Evolutionary conservation across 2,888 invertebrate species (phyloP), one percentile per base, ranked within the genome.

Genomic region (Dendrolimus houi): DNA sequence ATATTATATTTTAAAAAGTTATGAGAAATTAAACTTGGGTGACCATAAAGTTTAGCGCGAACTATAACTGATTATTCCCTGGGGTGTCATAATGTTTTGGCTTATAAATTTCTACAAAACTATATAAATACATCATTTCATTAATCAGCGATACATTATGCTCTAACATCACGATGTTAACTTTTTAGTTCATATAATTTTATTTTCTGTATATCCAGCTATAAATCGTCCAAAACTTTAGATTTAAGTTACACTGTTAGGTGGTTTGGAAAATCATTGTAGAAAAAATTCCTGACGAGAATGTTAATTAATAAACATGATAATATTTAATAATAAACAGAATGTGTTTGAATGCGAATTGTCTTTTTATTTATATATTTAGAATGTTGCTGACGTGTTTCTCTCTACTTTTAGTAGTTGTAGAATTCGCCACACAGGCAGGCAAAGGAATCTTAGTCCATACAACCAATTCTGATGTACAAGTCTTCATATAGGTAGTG

Each of bases 261-360:
- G 85, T 68, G 81, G 85, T 87, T 87, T 85, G 84, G 83, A 83
- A 80, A 81, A 81, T 80, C 83, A 81, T 79, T 74, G 78, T 87
- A 86, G 85, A 67, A 73, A 80, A 79, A 79, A 71, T 79, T 82
- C 80, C 78, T 70, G 74, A 77, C 64, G 62, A 80, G 74, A 77
- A 83, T 83, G 85, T 86, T 84, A 80, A 81, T 80, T 81, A 79
- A 68, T 75, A 77, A 74, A 71, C 68, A 69, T 79, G 75, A 72
- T 74, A 68, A 76, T 78, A 85, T 79, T 81, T 77, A 74, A 74
- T 81, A 85, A 85, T 84, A 85, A 87, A 85, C 69, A 76, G 73
- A 83, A 85, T 84, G 77, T 86, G 85, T 87, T 88, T 87, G 81
- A 79, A 87, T 79, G 84, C 79, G 69, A 78, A 61, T 69, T 61